Percentiles rank a stretch among this genome's conserved stretches.
These are phyloP conservation scores for Amphimallon solstitiale DNA, from an alignment of 2,888 invertebrate species.

Conservation along the genomic window DNA sequence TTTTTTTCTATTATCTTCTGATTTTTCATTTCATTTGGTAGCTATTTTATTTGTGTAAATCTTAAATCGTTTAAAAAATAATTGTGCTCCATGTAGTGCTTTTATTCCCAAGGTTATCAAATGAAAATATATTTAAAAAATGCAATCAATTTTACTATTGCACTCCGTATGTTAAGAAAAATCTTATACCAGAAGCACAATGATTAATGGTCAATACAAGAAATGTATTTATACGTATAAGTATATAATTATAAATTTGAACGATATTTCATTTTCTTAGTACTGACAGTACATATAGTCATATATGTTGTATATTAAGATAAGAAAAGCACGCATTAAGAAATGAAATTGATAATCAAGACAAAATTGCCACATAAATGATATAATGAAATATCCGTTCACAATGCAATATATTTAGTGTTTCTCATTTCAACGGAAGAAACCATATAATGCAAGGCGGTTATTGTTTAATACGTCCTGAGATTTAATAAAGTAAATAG, in stretches of 20 bases:
- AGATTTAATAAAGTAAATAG: conserved; percentile 41
- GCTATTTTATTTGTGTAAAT: no score
- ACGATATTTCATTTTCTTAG: no score
- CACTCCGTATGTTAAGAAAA: no score
- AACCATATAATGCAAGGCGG: conserved; percentile 9
- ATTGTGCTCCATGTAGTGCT: no score
- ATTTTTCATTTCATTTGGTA: no score
- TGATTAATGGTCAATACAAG: not conserved
- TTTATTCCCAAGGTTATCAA: no score
- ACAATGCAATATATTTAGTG: not conserved
- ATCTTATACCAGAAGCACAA: no score
- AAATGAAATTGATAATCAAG: not conserved
- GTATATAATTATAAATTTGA: no score
- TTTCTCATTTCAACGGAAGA: conserved; percentile 22
- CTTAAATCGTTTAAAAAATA: no score
- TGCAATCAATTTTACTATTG: no score
- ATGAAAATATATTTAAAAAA: no score
- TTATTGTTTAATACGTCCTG: conserved; percentile 32
- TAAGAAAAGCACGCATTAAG: not conserved
- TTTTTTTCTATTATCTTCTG: no score
- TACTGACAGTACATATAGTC: not conserved
- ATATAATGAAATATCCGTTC: conserved; percentile 22
- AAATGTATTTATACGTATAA: not conserved
- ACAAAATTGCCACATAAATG: not conserved
- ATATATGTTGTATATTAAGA: not conserved